Percentiles rank a stretch among this genome's conserved stretches.
These are phyloP conservation scores for Alouatta palliata DNA, from an alignment of 2,113 vertebrate species.

Conservation along the genomic window DNA sequence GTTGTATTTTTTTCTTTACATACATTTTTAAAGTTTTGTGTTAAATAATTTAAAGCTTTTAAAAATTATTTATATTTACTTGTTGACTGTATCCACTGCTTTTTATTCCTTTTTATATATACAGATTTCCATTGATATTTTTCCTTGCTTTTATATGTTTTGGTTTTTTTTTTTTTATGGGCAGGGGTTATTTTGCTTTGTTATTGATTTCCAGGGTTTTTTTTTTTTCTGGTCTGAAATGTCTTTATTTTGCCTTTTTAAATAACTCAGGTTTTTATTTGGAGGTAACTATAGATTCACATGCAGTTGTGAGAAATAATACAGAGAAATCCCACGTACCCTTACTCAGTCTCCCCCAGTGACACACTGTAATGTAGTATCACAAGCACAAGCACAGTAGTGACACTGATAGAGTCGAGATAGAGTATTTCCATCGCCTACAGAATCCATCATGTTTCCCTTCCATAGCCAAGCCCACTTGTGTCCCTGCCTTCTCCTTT, in stretches of 20 bases:
- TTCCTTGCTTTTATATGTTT: not conserved
- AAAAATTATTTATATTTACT: not conserved
- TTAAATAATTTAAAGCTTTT: not conserved
- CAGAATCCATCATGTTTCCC: not conserved
- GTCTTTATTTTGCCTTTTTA: not conserved
- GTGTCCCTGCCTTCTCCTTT: not conserved
- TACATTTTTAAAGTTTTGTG: not conserved
- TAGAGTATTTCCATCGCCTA: not conserved
- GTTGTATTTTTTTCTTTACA: not conserved
- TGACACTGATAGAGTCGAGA: not conserved
- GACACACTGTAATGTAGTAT: not conserved
- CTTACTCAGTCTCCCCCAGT: not conserved
- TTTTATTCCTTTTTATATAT: not conserved
- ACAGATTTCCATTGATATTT: not conserved
- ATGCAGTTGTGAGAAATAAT: not conserved
- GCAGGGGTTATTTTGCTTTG: not conserved
- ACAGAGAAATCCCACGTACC: not conserved
- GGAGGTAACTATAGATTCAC: not conserved
- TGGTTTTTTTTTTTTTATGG: not conserved
- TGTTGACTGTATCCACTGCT: not conserved
- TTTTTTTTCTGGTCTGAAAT: not conserved
- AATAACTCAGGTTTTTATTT: not conserved
- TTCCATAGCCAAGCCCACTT: not conserved
- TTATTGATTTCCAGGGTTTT: not conserved
- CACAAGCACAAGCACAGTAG: not conserved